Evolutionary conservation across 2,888 invertebrate genomes (phyloP), one percentile per base, ranked within the genome.

Genomic region (Drosophila paramelanica): DNA sequence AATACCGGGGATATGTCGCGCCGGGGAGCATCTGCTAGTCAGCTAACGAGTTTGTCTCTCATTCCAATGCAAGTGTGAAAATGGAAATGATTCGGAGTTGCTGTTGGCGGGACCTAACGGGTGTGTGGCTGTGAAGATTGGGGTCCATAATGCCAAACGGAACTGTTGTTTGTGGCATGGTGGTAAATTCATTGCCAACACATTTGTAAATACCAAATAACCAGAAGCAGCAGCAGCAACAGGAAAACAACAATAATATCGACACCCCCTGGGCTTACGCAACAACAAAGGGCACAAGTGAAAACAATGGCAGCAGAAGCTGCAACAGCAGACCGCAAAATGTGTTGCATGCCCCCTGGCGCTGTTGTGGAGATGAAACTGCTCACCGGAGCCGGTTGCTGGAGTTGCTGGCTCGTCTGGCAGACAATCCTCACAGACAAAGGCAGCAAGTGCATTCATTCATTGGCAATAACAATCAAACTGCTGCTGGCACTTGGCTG

Each of bases 381-480:
- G 43, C 31, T 27, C 10, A 3, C 20, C 3, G 20, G 20, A 20
- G 3, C 10, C 3, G 8, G 8, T 31, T 8, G 31, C 31, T 47
- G 47, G 43, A 74, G 71, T 13, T 46, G 47, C 14, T 41, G 45
- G 42, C 57, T 17, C 62, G 49, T 41, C 52, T 47, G 61, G 25
- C 73, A 73, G 79, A 75, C 77, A 77, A 64, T 73, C 47, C 72
- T 46, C 49, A 43, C 86, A 84, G 74, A 78, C 86, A 77, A 73
- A 70, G 72, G 72, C 76, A 78, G 84, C 81, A 80, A 81, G 79
- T 89, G 81, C 82, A 89, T 87, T 82, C 78, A 81, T 90, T 90
- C 79, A 85, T 88, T 89, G 89, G 88, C 90, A 74, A 87, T 85
- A 86, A 89, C 85, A 84, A 79, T 89, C 81, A 82, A 80, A 70